phyloP scores from a whole-genome alignment of 92 coral and sea anemone genomes.

The Porites rus region DNA sequence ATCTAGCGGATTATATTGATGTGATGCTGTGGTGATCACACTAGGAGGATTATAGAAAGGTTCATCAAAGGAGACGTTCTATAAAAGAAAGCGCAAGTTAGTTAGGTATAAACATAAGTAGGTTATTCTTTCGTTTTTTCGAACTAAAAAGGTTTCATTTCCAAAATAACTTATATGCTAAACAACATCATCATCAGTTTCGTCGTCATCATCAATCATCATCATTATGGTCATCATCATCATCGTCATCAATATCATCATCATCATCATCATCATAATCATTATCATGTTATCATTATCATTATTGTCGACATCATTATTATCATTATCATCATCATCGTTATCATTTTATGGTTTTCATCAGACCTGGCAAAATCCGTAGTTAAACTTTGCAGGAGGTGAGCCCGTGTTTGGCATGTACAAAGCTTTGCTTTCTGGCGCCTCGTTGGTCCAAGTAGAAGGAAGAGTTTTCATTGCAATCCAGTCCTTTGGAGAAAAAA shows the following conservation, averaged over 20 bases:
- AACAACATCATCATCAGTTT: no score
- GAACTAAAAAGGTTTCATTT: no score
- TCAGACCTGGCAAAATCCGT: slow-evolving; percentile 74
- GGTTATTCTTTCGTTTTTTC: no score
- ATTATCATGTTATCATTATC: no score
- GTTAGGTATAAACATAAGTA: no score
- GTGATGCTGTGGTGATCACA: slow-evolving; percentile 69
- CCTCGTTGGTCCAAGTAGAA: slow-evolving; percentile 36
- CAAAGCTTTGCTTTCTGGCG: slow-evolving; percentile 65
- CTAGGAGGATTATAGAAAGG: slow-evolving; percentile 69
- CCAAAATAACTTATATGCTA: no score
- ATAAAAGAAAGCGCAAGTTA: neutral
- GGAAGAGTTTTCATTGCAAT: slow-evolving; percentile 42
- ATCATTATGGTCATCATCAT: no score
- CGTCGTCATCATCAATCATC: no score
- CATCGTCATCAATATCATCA: no score
- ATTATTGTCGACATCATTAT: no score
- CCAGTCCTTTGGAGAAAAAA: slow-evolving; percentile 47
- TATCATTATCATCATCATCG: no score
- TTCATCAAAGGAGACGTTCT: slow-evolving; percentile 61
- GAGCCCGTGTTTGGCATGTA: slow-evolving; percentile 70
- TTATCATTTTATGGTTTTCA: neutral
- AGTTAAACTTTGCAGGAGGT: slow-evolving; percentile 54
- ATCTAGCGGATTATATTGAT: slow-evolving; percentile 55
- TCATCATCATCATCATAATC: no score